Percentiles rank a stretch among this genome's conserved stretches.
phyloP scores from a whole-genome alignment of 2,113 vertebrate genomes.

The Boleophthalmus pectinirostris region DNA sequence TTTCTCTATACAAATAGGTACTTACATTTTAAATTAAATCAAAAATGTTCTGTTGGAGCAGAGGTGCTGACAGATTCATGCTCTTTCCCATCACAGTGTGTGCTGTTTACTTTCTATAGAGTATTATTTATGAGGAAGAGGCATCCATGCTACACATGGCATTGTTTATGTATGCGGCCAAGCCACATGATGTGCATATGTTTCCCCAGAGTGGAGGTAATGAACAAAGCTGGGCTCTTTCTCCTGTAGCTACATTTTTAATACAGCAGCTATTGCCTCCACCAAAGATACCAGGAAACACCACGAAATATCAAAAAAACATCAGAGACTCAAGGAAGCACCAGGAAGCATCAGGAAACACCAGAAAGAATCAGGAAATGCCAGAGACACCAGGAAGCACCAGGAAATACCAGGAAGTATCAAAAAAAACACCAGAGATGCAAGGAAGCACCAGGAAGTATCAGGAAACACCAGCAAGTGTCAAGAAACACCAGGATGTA shows the following conservation, averaged over 20 bases:
- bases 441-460: conserved; percentile 24
- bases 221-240: conserved; percentile 7
- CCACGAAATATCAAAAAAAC: neutral
- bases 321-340: neutral
- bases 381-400: neutral
- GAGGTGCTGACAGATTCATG: conserved; percentile 30
- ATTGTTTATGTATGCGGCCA: conserved; percentile 46
- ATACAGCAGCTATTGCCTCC: conserved; percentile 29
- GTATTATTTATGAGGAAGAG: conserved; percentile 51
- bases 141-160: conserved; percentile 20
- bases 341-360: neutral
- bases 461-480: neutral
- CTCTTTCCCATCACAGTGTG: conserved; percentile 35
- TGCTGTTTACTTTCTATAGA: conserved; percentile 39
- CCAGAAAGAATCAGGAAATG: neutral
- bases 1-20: conserved; percentile 43
- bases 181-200: conserved; percentile 27
- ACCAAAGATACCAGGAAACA: conserved; percentile 15
- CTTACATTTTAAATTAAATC: conserved; percentile 58
- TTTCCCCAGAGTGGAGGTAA: conserved; percentile 37
- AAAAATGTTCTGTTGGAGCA: conserved; percentile 20
- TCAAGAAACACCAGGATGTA: neutral
- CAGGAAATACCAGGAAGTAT: neutral
- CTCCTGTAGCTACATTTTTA: conserved; percentile 31
- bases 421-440: neutral